Percentiles rank a stretch among this genome's conserved stretches.
Conservation (phyloP, 1,140 invertebrate genomes). For the Brachionus rotundiformis region DNA sequence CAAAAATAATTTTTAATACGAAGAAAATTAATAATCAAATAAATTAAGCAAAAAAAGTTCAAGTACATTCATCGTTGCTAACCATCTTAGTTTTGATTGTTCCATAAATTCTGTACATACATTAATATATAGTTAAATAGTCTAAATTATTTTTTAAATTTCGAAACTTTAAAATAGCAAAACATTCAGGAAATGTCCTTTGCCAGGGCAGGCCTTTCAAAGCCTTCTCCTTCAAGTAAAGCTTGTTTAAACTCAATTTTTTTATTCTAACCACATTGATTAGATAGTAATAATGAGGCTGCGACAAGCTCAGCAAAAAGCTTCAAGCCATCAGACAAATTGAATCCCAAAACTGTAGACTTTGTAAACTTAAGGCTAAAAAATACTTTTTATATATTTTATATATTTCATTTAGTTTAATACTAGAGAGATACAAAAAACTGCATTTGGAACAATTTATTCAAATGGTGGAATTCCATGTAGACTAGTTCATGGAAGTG, state of each 20-base stretch:
- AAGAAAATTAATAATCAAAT: background rate
- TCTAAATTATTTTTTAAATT: too few relatives aligned
- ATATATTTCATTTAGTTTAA: constrained; percentile 48
- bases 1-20: too few relatives aligned
- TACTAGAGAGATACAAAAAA: constrained; percentile 54
- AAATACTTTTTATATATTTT: background rate
- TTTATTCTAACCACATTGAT: background rate
- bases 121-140: background rate
- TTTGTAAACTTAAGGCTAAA: constrained; percentile 56
- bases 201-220: constrained; percentile 18
- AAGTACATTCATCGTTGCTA: constrained; percentile 39
- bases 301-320: background rate
- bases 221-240: background rate
- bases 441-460: constrained; percentile 61
- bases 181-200: constrained; percentile 11
- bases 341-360: constrained; percentile 63
- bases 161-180: too few relatives aligned
- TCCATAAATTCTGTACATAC: constrained; percentile 19
- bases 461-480: constrained; percentile 61
- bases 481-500: constrained; percentile 63
- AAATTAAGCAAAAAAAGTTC: constrained; percentile 12
- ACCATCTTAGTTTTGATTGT: constrained; percentile 35
- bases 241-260: background rate
- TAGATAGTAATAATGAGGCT: background rate
- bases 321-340: constrained; percentile 58